Evolutionary conservation across 2,113 vertebrate species (phyloP).

Genomic region (Sceloporus undulatus): DNA sequence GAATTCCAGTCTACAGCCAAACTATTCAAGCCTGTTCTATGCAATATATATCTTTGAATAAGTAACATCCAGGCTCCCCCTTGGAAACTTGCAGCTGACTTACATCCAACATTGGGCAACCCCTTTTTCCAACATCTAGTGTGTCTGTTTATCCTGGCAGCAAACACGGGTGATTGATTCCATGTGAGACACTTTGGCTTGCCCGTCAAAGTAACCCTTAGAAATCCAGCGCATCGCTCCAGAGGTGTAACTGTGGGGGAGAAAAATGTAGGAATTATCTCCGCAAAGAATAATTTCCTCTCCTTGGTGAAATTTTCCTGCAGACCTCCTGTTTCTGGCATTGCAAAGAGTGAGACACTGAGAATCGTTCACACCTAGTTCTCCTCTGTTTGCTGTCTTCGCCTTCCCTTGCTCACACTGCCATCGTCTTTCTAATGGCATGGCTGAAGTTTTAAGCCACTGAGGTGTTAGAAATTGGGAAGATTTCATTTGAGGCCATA

Average conservation of each 20-base stretch:
- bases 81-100: constrained; percentile 10
- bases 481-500: no score
- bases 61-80: background rate
- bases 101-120: background rate
- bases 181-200: background rate
- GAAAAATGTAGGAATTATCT: no score
- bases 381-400: no score
- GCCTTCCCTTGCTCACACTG: no score
- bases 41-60: background rate
- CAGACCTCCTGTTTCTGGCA: no score
- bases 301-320: background rate
- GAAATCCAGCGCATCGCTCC: background rate
- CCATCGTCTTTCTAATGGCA: no score
- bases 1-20: background rate
- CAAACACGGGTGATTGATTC: background rate
- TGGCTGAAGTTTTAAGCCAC: no score
- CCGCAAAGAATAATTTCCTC: constrained; percentile 7
- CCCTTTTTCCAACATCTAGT: constrained; percentile 7
- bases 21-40: constrained; percentile 1
- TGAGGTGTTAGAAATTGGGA: no score
- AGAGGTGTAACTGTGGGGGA: no score
- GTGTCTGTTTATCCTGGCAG: constrained; percentile 14
- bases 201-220: background rate
- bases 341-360: no score
- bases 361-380: background rate